phyloP scores from a whole-genome alignment of 2,797 vertebrate species.

The Thamnophis elegans region DNA sequence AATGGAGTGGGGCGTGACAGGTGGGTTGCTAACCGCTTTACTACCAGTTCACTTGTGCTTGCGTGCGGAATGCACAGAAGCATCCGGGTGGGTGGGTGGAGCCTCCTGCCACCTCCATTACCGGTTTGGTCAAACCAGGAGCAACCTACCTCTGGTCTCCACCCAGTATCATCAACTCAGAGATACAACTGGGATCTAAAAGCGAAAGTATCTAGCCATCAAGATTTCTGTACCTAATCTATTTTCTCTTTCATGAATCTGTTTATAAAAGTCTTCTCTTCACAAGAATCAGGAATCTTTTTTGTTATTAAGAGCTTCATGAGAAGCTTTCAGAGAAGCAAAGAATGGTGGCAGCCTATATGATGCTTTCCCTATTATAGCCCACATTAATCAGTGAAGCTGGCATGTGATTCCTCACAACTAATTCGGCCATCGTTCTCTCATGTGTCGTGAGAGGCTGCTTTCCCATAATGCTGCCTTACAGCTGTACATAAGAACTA shows the following conservation, averaged over 20 bases:
- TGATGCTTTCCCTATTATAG: not conserved
- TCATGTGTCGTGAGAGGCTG: not conserved
- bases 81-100: too few relatives aligned
- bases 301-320: not conserved
- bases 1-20: too few relatives aligned
- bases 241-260: not conserved
- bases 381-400: not conserved
- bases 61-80: too few relatives aligned
- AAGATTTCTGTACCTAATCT: not conserved
- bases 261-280: not conserved
- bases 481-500: not conserved
- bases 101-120: too few relatives aligned
- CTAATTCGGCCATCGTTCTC: not conserved
- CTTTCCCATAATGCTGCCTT: not conserved
- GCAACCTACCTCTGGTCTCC: too few relatives aligned
- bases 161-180: not conserved
- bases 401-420: not conserved
- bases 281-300: not conserved
- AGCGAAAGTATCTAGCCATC: not conserved
- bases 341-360: not conserved
- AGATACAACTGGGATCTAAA: not conserved
- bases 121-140: too few relatives aligned
- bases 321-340: not conserved
- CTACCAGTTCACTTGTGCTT: too few relatives aligned
- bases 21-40: too few relatives aligned